Evolutionary conservation across 2,113 vertebrate species (phyloP).

Genomic region (Sylvilagus bachmani): DNA sequence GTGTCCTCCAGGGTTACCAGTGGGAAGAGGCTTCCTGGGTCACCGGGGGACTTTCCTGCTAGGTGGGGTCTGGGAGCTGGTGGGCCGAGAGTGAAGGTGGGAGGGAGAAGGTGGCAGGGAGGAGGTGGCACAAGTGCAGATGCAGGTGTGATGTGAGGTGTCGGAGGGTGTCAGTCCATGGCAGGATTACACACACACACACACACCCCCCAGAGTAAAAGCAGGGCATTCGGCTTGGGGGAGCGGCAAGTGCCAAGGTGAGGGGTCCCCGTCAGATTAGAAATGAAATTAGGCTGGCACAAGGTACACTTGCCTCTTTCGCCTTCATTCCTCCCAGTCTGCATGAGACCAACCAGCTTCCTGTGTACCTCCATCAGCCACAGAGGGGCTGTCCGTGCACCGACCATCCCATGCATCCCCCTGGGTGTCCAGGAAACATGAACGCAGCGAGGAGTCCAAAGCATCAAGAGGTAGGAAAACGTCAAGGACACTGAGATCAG

Average conservation of each 20-base stretch:
- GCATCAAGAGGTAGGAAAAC: background rate
- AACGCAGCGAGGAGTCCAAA: background rate
- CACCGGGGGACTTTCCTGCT: background rate
- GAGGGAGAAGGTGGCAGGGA: accelerated
- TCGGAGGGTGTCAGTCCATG: accelerated
- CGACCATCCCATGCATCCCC: background rate
- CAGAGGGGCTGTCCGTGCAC: background rate
- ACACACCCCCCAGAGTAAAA: background rate
- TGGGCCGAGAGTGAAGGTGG: background rate
- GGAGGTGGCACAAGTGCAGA: accelerated
- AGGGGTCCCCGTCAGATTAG: background rate
- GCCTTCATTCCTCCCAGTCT: background rate
- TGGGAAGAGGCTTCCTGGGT: background rate
- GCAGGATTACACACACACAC: background rate
- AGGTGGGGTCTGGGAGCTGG: background rate
- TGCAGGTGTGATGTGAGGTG: too few relatives aligned
- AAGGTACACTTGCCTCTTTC: background rate
- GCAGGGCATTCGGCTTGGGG: background rate
- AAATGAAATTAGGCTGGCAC: background rate
- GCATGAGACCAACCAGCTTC: background rate
- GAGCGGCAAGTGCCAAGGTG: background rate
- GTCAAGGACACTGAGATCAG: background rate
- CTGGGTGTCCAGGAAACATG: background rate
- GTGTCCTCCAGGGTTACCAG: background rate
- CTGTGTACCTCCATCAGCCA: background rate